A percentile compares a stretch with the other conserved stretches of the same genome.
phyloP scores from a whole-genome alignment of 1,140 invertebrate species.

The Batillaria attramentaria region DNA sequence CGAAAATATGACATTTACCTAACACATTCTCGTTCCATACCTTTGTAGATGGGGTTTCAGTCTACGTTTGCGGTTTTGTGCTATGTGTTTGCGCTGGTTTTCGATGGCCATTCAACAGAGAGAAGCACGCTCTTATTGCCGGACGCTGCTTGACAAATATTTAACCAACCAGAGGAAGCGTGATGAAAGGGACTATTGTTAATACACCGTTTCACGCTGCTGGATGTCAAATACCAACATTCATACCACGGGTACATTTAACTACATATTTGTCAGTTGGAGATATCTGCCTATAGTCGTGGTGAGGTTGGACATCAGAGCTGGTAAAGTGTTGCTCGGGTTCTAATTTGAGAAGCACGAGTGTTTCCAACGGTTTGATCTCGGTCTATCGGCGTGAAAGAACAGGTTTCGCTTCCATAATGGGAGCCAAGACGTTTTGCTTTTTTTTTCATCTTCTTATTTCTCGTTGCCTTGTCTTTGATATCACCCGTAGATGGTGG shows the following conservation, averaged over 20 bases:
- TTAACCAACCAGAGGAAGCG: conserved; percentile 1
- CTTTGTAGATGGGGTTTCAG: background rate
- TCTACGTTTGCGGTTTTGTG: background rate
- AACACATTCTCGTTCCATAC: background rate
- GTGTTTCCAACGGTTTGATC: background rate
- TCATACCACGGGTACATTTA: background rate
- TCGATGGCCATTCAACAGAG: background rate
- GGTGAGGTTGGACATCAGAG: too few relatives aligned
- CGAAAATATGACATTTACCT: background rate
- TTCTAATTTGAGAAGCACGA: background rate
- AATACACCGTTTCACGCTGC: background rate
- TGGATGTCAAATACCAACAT: background rate
- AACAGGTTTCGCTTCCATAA: too few relatives aligned
- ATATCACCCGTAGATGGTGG: too few relatives aligned
- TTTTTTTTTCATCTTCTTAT: too few relatives aligned
- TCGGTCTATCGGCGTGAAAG: too few relatives aligned
- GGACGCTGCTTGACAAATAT: background rate
- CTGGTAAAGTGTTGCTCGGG: background rate
- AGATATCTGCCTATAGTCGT: background rate
- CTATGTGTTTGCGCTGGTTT: background rate
- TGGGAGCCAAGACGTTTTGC: too few relatives aligned
- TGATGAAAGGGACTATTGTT: background rate
- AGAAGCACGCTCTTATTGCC: background rate
- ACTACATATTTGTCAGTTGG: background rate
- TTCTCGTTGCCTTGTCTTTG: too few relatives aligned